Evolutionary conservation across 1,140 invertebrate genomes (phyloP), one percentile per base, ranked within the genome.

Genomic region (Platorchestia sp.): DNA sequence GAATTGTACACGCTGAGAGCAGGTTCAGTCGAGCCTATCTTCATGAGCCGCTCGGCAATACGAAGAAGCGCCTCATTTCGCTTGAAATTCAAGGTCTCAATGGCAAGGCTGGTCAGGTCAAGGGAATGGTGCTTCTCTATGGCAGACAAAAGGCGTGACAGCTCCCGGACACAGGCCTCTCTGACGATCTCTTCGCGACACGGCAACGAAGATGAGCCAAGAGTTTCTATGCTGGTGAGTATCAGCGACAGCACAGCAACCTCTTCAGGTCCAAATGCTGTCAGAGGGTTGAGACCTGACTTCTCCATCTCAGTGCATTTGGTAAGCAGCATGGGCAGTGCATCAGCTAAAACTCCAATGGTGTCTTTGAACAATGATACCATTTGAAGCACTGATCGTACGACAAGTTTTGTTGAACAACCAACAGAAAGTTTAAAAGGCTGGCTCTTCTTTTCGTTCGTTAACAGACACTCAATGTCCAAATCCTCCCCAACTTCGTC

Each of bases 401-500:
- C 87, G 5, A 44, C n/a, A 42, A 89, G 87, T 27, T 89, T 44
- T 42, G n/a, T 42, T 89, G 87, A 41, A 27, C 59, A 75, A 75
- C 36, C 3, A 75, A 27, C 59, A 75, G 59, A 75, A 75, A 10
- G 59, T 75, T 75, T 75, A 10, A 75, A 75, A 36, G 10, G 59
- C 59, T 75, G 14, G 59, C 36, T 75, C 36, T 75, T 14, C 59
- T 75, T 36, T 75, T 75, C 36, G 27, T 36, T 75, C 22, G n/a
- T 44, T 44, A 42, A 89, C 40, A 41, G 86, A 89, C 87, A 44
- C 41, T 89, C 41, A 89, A 89, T 41, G 42, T 89, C 87, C 16
- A 89, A 89, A 89, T 89, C 87, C 27, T 89, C 87, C n/a, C 87
- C 87, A 89, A 89, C 87, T 89, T 89, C 87, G 41, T 44, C 87